Base-by-base conservation (phyloP, 2,113 vertebrate species). In the Chroicocephalus ridibundus region DNA sequence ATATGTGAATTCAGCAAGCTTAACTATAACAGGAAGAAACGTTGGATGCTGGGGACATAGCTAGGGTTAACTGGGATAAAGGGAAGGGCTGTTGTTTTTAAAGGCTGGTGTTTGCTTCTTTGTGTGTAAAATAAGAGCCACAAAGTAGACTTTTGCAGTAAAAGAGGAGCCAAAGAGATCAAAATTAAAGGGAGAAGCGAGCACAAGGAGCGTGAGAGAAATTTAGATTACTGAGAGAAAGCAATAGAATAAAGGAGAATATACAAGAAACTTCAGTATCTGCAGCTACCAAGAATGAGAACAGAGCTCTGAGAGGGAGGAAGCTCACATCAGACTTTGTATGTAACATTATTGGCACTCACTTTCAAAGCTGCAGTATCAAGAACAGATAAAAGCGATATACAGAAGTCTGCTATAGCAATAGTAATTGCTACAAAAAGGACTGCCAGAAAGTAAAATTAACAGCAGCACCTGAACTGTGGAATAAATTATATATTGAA, bases 401-500 rank as follows among this genome's bases (percentile, higher is more conserved):
- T n/a, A 38, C 7, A 61, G n/a, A 77, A 64, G 4, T 44, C 52
- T 91, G 55, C 24, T 60, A 62, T 21, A 76, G 51, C 31, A 70
- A 52, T 49, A 74, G 27, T 78, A 96, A 95, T 95, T 88, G 91
- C 83, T 96, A 85, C 27, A 91, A 68, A 95, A 93, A 94, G 1
- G 14, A 77, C 34, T 75, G 20, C 14, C 46, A 93, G 78, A 27
- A 72, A 87, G 68, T 69, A 95, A 96, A 97, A 97, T 96, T 91
- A 97, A 71, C 21, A 92, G 60, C 58, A 86, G 72, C 44, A 86
- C 83, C 91, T 95, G 60, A 97, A 93, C 70, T 74, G 26, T 49
- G 72, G 34, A 94, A 52, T 40, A 95, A 96, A 82, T 85, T 83
- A 90, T 46, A 79, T 89, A 94, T 69, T 85, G 54, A 96, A 85